Conservation (phyloP, 2,797 vertebrate species). For the Sebastes trivittatus region DNA sequence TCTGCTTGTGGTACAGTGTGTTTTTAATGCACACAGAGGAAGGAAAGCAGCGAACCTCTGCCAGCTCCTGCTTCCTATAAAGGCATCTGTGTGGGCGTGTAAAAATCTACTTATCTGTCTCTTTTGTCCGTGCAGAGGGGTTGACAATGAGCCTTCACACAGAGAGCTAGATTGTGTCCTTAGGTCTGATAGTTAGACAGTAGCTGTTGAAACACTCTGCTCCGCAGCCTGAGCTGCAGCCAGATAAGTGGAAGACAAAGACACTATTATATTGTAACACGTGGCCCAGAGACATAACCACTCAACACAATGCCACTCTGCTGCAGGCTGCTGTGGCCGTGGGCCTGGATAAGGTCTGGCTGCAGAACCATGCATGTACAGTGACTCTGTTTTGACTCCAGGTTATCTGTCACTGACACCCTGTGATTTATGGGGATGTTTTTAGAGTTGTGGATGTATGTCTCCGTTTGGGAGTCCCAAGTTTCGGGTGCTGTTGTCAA, state of each 20-base stretch:
- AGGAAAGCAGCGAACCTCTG: slow-evolving; percentile 16
- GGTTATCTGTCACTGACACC: slow-evolving; percentile 34
- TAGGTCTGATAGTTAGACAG: slow-evolving; percentile 66
- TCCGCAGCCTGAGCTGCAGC: slow-evolving; percentile 58
- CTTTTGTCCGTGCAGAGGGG: slow-evolving; percentile 54
- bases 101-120: slow-evolving; percentile 65
- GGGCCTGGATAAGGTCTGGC: slow-evolving; percentile 38
- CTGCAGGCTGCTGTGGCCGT: slow-evolving; percentile 37
- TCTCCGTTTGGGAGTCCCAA: slow-evolving; percentile 2
- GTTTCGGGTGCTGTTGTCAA: slow-evolving; percentile 18
- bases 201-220: slow-evolving; percentile 67
- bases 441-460: slow-evolving; percentile 11
- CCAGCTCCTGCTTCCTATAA: slow-evolving; percentile 40
- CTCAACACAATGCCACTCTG: slow-evolving; percentile 62
- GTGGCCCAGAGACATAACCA: slow-evolving; percentile 67
- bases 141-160: slow-evolving; percentile 63
- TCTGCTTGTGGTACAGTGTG: background rate
- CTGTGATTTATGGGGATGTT: slow-evolving; percentile 42
- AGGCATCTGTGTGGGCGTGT: slow-evolving; percentile 44
- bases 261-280: slow-evolving; percentile 69
- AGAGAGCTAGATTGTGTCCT: slow-evolving; percentile 67
- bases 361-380: slow-evolving; percentile 36
- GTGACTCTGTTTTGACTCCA: slow-evolving; percentile 27
- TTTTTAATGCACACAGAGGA: slow-evolving; percentile 15
- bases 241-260: slow-evolving; percentile 78